Percentiles rank a stretch among this genome's conserved stretches.
Conservation (phyloP, 2,888 invertebrate species). For the Epicampocera succincta region DNA sequence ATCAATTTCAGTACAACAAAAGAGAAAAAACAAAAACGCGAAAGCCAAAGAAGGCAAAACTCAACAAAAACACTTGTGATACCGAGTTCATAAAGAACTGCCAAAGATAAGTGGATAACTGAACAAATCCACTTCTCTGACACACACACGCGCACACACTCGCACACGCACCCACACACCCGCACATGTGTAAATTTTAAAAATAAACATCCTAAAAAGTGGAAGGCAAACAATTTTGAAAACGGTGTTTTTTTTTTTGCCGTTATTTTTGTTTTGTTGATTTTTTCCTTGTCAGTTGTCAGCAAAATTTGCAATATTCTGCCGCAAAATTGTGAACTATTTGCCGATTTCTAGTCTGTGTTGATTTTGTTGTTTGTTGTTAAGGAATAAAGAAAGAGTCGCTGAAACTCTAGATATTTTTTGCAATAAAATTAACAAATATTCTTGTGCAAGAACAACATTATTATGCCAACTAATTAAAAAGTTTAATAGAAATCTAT, state of each 20-base stretch:
- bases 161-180: background rate
- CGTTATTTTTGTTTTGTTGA: too few species aligned
- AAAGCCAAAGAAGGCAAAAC: background rate
- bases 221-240: conserved; percentile 13
- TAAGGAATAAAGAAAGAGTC: too few species aligned
- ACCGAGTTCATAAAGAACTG: conserved; percentile 10
- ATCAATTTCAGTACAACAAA: conserved; percentile 9
- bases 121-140: conserved; percentile 19
- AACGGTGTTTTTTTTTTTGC: background rate
- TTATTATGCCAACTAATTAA: too few species aligned
- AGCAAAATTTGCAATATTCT: too few species aligned
- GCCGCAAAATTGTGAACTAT: too few species aligned
- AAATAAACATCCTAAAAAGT: conserved; percentile 17
- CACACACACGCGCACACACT: background rate
- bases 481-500: too few species aligned
- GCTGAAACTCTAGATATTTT: too few species aligned
- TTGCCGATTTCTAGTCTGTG: too few species aligned
- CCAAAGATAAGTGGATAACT: conserved; percentile 41
- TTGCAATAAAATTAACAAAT: too few species aligned
- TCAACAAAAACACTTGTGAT: conserved; percentile 8
- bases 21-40: too few species aligned
- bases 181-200: background rate
- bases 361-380: too few species aligned
- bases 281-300: background rate
- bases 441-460: too few species aligned